Percentiles rank a stretch among this genome's conserved stretches.
phyloP scores from a whole-genome alignment of 2,113 vertebrate species.

The Xerus inauris region DNA sequence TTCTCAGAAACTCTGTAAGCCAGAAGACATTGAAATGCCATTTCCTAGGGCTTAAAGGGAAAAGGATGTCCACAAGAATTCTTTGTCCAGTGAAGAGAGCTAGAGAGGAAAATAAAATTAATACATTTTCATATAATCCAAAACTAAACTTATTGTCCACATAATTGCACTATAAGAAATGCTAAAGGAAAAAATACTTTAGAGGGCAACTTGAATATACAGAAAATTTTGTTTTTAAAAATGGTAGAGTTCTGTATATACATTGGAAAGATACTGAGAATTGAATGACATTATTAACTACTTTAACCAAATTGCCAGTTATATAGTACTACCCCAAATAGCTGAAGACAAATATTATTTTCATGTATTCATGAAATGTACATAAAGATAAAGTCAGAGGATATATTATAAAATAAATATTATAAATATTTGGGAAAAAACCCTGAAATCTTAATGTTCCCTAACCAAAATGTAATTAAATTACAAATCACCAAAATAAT shows the following conservation, averaged over 20 bases:
- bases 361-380: background rate
- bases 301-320: background rate
- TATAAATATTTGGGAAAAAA: background rate
- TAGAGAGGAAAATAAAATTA: background rate
- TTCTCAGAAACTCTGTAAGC: background rate
- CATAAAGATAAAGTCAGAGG: background rate
- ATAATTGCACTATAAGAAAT: background rate
- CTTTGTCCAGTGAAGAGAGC: background rate
- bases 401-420: background rate
- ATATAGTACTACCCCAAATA: background rate
- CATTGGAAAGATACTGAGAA: background rate
- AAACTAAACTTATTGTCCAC: background rate
- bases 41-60: background rate
- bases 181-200: background rate
- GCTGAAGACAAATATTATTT: background rate
- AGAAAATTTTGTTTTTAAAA: constrained; percentile 26
- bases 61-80: background rate
- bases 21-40: background rate
- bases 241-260: background rate
- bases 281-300: background rate
- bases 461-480: constrained; percentile 7
- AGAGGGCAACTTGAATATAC: background rate
- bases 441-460: background rate
- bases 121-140: constrained; percentile 13
- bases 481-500: background rate